Evolutionary conservation across 2,888 invertebrate genomes (phyloP), one percentile per base, ranked within the genome.

Genomic region (Drosophila pseudotalamancana): DNA sequence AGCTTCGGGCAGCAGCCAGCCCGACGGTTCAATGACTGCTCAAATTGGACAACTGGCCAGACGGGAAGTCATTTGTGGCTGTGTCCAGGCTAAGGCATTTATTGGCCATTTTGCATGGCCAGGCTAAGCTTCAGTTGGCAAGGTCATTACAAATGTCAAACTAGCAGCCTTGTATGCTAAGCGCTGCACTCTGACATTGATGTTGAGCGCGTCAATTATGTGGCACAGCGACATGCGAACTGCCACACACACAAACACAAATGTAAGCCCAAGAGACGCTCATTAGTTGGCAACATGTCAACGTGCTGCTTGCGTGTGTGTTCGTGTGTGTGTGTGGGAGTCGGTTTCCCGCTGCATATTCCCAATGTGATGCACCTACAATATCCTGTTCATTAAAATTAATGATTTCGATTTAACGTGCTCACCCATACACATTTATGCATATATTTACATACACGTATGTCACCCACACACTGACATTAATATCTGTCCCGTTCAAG

Each of bases 351-450:
- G 49, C 23, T 21, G 40, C 54, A 48, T 34, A 57, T 72, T 76
- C 61, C 84, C 84, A 59, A 45, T 62, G 62, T 48, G 56, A 62
- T 66, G 64, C 64, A 70, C 55, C 64, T 72, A 61, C 64, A 75
- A 72, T 70, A 85, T 80, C 70, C 72, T 65, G 73, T 80, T 85
- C 83, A 81, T 83, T 82, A 81, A 83, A 83, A 86, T 82, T 86
- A 76, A 81, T 79, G 80, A 83, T 70, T 82, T 79, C 65, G 65
- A 64, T 65, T 76, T 67, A 67, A 42, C 60, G 12, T 19, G 31
- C 51, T 51, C 48, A 63, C 31, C n/a, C 0, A 31, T 9, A 35
- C 32, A 39, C 14, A 27, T 27, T 21, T 3, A 35, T 27, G 32
- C 14, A 27, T 27, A 27, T 3, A 35, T 27, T 18, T 9, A 11